Percentiles rank a stretch among this genome's conserved stretches.
These are phyloP conservation scores for Halisarca cf. caerulea DNA, from an alignment of 37 sponge, comb jelly and placozoan species.

Conservation along the genomic window DNA sequence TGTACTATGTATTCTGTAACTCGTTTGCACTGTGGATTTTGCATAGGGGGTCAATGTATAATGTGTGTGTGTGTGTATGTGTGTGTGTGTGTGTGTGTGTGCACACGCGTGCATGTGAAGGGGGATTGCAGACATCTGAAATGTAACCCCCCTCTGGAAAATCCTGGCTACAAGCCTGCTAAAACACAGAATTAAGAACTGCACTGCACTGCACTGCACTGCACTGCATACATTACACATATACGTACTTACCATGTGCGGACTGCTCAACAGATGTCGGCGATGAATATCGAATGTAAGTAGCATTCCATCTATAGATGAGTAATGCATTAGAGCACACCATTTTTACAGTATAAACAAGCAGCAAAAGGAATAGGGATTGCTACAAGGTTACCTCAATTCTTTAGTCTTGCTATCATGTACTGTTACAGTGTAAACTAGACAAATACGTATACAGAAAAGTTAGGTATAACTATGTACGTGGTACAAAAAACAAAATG, in stretches of 20 bases:
- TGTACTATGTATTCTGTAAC: too few species aligned
- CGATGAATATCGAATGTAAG: conserved; percentile 57
- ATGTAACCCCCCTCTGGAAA: too few species aligned
- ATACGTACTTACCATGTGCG: conserved; percentile 53
- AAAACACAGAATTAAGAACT: background rate
- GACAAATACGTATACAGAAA: too few species aligned
- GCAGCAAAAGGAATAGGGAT: too few species aligned
- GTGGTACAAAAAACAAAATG: too few species aligned
- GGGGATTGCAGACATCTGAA: too few species aligned
- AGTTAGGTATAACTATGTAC: too few species aligned
- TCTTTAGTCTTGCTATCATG: conserved; percentile 51
- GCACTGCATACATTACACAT: background rate
- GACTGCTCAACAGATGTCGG: conserved; percentile 30
- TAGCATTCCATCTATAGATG: conserved; percentile 71
- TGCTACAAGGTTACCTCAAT: conserved; percentile 36
- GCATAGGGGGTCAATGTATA: too few species aligned
- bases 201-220: background rate
- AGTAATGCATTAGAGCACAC: background rate
- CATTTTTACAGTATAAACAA: conserved; percentile 12
- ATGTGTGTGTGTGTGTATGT: too few species aligned
- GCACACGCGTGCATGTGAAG: too few species aligned
- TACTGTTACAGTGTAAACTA: conserved; percentile 73
- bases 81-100: too few species aligned
- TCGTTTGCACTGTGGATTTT: too few species aligned
- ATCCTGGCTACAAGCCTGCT: background rate